Evolutionary conservation across 2,113 vertebrate species (phyloP), one percentile per base, ranked within the genome.

Genomic region (Rattus norvegicus): DNA sequence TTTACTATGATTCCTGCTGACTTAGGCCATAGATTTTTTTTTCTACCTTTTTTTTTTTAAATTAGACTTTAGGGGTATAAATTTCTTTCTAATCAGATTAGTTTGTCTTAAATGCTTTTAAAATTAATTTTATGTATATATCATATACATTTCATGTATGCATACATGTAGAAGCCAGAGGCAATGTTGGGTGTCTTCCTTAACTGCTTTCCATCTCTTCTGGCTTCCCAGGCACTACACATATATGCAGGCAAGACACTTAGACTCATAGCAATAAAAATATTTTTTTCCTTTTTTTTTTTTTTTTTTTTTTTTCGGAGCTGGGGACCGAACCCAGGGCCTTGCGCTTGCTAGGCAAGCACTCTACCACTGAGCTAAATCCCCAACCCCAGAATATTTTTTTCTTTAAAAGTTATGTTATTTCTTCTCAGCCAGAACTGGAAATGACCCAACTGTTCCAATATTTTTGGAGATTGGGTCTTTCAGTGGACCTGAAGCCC

Each of bases 11-110:
- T 92, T 11, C 24, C 49, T 89, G 67, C 43, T 92, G 5, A 89
- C 63, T 87, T 90, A 83, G 81, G 28, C 52, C 36, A 73, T 83
- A 90, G 16, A 92, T 84, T 96, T 96, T 30, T 30, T 92, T 96
- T 69, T 81, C 63, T 65, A 65, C 24, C 63, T 61, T 92, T 87
- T 73, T 93, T 85, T 61, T 92, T 86, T 43, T 43, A 43, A 43
- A 73, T 93, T 43, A 14, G n/a, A n/a, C 56, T 24, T 95, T 96
- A 94, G 28, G 47, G 47, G 9, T 86, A 47, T 93, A 93, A 61
- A 88, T 95, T 96, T 96, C 43, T 20, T 17, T 54, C 47, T 81
- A 81, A n/a, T 36, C 33, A 81, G 59, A n/a, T 81, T 80, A 54
- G 77, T 54, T 88, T 90, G 88, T 33, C 26, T 91, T 94, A 83